These are phyloP conservation scores for Mythimna pallens DNA, from an alignment of 2,888 invertebrate species.

Conservation along the genomic window DNA sequence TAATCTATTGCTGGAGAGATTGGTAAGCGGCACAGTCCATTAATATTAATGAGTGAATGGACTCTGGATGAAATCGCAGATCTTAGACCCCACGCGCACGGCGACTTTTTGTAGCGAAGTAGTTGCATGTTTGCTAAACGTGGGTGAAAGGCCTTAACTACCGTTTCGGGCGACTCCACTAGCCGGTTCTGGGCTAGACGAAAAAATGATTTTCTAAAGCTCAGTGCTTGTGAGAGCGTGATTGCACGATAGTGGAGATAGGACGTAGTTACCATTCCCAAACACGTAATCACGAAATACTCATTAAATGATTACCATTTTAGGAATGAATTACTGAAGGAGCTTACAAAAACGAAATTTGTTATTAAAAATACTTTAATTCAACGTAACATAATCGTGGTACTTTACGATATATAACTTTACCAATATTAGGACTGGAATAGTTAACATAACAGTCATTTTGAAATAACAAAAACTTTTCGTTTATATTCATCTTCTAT, in stretches of 20 bases:
- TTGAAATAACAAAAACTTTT: neutral
- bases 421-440: neutral
- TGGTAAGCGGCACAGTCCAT: too few relatives aligned
- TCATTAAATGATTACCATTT: neutral
- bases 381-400: neutral
- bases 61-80: too few relatives aligned
- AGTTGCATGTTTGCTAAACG: too few relatives aligned
- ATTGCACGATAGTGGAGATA: neutral
- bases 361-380: neutral
- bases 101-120: too few relatives aligned
- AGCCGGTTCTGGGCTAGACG: neutral
- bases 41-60: too few relatives aligned
- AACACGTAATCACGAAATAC: neutral
- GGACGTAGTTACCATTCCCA: neutral
- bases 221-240: neutral
- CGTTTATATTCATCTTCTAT: neutral
- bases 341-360: neutral
- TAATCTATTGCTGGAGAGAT: too few relatives aligned
- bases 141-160: too few relatives aligned
- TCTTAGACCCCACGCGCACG: too few relatives aligned
- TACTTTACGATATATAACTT: neutral
- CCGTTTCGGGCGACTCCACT: too few relatives aligned
- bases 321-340: neutral
- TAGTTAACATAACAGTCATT: neutral
- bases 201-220: too few relatives aligned